Percentiles rank a stretch among this genome's conserved stretches.
phyloP scores from a whole-genome alignment of 2,888 invertebrate species.

The Scelioninae gen. 2 region DNA sequence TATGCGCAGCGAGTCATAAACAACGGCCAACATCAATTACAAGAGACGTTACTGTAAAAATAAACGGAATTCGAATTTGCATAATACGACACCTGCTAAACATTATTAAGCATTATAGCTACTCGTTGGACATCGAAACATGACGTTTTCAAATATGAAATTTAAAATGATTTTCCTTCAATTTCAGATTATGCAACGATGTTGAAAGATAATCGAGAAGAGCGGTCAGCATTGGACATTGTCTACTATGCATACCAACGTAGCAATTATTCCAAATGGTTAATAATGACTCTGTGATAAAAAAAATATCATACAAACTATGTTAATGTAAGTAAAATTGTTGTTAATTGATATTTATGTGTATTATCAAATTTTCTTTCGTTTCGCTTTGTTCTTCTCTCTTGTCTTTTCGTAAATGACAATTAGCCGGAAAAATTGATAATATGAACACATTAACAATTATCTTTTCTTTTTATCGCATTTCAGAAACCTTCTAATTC shows the following conservation, averaged over 20 bases:
- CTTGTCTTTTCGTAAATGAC: neutral
- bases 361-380: neutral
- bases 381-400: no score
- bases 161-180: neutral
- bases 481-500: conserved; percentile 33
- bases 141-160: no score
- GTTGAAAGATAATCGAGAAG: conserved; percentile 16
- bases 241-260: conserved; percentile 25
- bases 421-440: conserved; percentile 4
- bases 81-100: no score
- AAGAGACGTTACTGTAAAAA: no score
- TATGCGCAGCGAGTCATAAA: no score
- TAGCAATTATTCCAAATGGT: conserved; percentile 43
- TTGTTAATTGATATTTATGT: neutral
- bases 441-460: conserved; percentile 10
- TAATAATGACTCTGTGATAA: conserved; percentile 41
- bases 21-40: no score
- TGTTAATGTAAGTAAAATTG: conserved; percentile 29
- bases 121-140: no score
- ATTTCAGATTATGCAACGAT: conserved; percentile 32
- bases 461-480: conserved; percentile 19
- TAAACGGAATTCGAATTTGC: no score
- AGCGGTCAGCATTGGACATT: conserved; percentile 6
- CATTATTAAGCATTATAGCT: no score
- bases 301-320: conserved; percentile 29